Evolutionary conservation across 2,888 invertebrate species (phyloP).

Genomic region (Troides oblongomaculatus): DNA sequence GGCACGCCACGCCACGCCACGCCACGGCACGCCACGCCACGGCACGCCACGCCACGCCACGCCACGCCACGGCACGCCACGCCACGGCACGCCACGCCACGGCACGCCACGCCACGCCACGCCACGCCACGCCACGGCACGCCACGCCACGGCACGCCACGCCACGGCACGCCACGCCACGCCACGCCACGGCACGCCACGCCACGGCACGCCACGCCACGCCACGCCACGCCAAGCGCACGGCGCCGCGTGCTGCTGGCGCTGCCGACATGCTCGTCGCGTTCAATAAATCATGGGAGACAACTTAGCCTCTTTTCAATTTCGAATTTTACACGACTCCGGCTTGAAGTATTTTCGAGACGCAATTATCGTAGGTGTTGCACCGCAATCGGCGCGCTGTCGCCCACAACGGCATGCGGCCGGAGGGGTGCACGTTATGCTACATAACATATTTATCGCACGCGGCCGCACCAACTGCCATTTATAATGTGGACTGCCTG

Average conservation of each 20-base stretch:
- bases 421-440: background rate
- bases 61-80: constrained; percentile 4
- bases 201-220: no score
- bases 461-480: background rate
- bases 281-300: constrained; percentile 73
- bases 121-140: constrained; percentile 42
- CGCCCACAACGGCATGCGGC: background rate
- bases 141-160: constrained; percentile 5
- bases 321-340: constrained; percentile 29
- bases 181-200: constrained; percentile 5
- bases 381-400: constrained; percentile 11
- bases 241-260: constrained; percentile 58
- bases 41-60: constrained; percentile 4
- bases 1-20: constrained; percentile 4
- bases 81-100: constrained; percentile 5
- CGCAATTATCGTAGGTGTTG: constrained; percentile 16
- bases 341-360: constrained; percentile 11
- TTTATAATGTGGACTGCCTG: background rate
- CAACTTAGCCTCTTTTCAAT: constrained; percentile 50
- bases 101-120: constrained; percentile 4
- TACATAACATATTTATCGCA: constrained; percentile 7
- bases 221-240: constrained; percentile 38
- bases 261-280: constrained; percentile 63
- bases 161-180: constrained; percentile 4
- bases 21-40: constrained; percentile 4